Evolutionary conservation across 2,888 invertebrate genomes (phyloP), one percentile per base, ranked within the genome.

Genomic region (Torymus aiolomorphi): DNA sequence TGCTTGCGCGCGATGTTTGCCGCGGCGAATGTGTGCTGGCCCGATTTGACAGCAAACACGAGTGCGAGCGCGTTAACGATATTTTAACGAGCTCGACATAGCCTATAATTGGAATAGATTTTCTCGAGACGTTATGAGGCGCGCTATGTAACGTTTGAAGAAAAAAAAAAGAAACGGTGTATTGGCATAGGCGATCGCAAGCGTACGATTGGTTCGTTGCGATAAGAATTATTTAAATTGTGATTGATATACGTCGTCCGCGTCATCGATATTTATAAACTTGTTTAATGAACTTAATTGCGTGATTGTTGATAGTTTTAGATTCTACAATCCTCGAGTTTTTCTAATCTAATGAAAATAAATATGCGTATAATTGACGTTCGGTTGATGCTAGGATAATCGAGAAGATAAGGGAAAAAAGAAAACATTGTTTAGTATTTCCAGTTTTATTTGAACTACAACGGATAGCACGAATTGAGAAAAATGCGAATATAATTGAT

Each of bases 201-300:
- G 8, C 42, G 24, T 59, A 31, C 24, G 61, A 12, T 61, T 20
- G 31, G 2, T 3, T 20, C 61, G 2, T 3, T 13, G 42, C 14
- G 62, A 42, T 63, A 63, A 63, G 42, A 42, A n/a, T 70, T 59
- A 70, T 70, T 70, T 59, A 70, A 70, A 70, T 59, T 59, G 59
- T 70, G 70, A 69, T 69, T 69, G 56, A 57, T 70, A 49, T 14
- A 10, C 8, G 49, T 57, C 57, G 57, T 20, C 31, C 24, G 18
- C 54, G 65, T 56, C 65, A 74, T 74, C 56, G 65, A 65, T 74
- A 74, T 74, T 56, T 54, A 65, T 74, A 73, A 63, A 54, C 52
- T 24, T 16, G 12, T 10, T 63, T 63, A 63, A 62, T 54, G 63
- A 63, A 31, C 54, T 42, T 42, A 42, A 42, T 42, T 42, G 73